Base-by-base conservation (phyloP, 2,797 vertebrate genomes). In the Mormyrus proboscirostris region DNA sequence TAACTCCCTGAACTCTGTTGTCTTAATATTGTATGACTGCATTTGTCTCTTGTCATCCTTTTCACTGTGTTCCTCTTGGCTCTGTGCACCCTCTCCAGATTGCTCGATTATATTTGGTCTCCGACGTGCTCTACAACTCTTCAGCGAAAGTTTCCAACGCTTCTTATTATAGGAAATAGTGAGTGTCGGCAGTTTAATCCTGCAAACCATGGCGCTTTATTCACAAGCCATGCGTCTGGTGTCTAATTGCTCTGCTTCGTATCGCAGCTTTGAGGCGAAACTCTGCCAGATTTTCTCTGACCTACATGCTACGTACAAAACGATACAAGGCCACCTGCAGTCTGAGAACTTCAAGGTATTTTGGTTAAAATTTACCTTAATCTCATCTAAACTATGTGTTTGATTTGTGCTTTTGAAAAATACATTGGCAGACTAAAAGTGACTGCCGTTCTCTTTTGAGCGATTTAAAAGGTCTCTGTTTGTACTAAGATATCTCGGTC, bases 151-250 rank as follows among this genome's bases (percentile, higher is more conserved):
- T 99, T 91, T 91, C 98, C 93, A 99, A 99, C 92, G 98, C 99
- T 69, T 99, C 99, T 55, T 99, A 99, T 94, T 99, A 99, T 91
- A 97, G 99, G 92, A 99, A 99, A 97, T 99, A 97, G 99, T 99
- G 96, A 97, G 98, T 97, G 95, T 90, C 25, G 4, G 12, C 44
- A 22, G 1, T 12, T 12, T 85, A 25, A 25, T 49, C 16, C 22
- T 10, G 12, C 29, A 2, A 55, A 19, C 22, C 16, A 12, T 29
- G 82, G 14, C 6, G 41, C 88, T 83, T 38, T n/a, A 33, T 22
- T 86, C 16, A 0, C 25, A 14, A 50, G 76, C 50, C n/a, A 4
- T n/a, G 47, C 47, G 10, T 51, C 4, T 22, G 22, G 50, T 86
- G 50, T n/a, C 5, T 87, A 12, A 59, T 65, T 38, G 82, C 41